Base-by-base conservation (phyloP, 1,140 invertebrate genomes). In the Leptoteleia sp. region DNA sequence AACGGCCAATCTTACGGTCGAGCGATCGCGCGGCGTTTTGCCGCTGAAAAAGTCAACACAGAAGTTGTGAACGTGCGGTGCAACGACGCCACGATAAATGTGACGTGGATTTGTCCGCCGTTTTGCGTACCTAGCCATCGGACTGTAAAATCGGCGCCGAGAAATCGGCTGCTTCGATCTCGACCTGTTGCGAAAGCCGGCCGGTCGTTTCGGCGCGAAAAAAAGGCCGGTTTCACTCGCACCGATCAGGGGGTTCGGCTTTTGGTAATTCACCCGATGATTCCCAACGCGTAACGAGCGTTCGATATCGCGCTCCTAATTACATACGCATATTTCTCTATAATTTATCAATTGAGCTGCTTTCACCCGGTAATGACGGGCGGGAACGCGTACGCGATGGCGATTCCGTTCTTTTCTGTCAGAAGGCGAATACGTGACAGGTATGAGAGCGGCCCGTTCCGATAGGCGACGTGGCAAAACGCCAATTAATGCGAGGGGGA, bases 1-100 rank as follows among this genome's bases (percentile, higher is more conserved):
- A 85, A 85, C 80, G 76, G 67, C 70, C 82, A 79, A 82, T 85
- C 81, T 79, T 79, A 71, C 62, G 79, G 73, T 85, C 80, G 80
- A 79, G 55, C 52, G 64, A 50, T 42, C 57, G 37, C 54, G 31
- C 25, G 13, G 43, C 40, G 71, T 81, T 83, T 81, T 80, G 67
- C 75, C 71, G 72, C 33, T 65, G 80, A 83, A 84, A 83, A 81
- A 82, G 71, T 65, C 68, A 33, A 73, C 67, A 78, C 80, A 76
- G 57, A 80, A 82, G 76, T 85, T 80, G 81, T 79, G 80, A 81
- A 70, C 45, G 43, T 54, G 31, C 35, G 11, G 31, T 19, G 57
- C 65, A 68, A 59, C 45, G 52, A 67, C 57, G 54, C 37, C 11
- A 73, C 67, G 61, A 72, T 68, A 57, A 76, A 79, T 57, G n/a